Evolutionary conservation across 2,888 invertebrate genomes (phyloP).

Genomic region (Eubasilissa splendida): DNA sequence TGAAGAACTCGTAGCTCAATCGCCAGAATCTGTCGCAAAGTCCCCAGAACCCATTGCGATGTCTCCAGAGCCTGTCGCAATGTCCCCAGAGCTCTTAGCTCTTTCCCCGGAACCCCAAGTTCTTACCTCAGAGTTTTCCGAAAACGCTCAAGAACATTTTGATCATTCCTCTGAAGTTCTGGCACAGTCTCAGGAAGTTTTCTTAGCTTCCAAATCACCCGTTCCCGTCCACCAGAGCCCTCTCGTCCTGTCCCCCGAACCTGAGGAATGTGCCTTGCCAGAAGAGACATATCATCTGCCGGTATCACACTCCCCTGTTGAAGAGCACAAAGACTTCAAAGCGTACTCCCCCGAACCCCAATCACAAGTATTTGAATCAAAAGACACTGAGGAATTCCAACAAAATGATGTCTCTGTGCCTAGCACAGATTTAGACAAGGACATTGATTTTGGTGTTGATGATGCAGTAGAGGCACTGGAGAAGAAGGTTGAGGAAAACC

Average conservation of each 20-base stretch:
- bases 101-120: slow-evolving; percentile 53
- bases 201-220: neutral
- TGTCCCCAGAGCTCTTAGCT: slow-evolving; percentile 45
- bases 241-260: neutral
- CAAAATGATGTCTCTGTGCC: slow-evolving; percentile 57
- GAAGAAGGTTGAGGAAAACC: neutral
- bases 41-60: slow-evolving; percentile 49
- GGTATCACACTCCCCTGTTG: slow-evolving; percentile 17
- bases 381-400: slow-evolving; percentile 61
- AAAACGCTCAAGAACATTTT: slow-evolving; percentile 42
- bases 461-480: neutral
- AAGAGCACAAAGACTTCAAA: slow-evolving; percentile 11
- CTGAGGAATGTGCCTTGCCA: slow-evolving; percentile 4
- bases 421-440: neutral
- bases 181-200: slow-evolving; percentile 9
- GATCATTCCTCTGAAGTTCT: slow-evolving; percentile 34
- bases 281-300: slow-evolving; percentile 10
- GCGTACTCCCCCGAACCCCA: slow-evolving; percentile 42
- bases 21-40: slow-evolving; percentile 33
- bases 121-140: slow-evolving; percentile 53
- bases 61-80: slow-evolving; percentile 39
- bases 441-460: slow-evolving; percentile 9
- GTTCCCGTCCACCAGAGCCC: neutral
- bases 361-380: slow-evolving; percentile 48
- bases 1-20: neutral